A percentile compares a stretch with the other conserved stretches of the same genome.
Evolutionary conservation across 2,888 invertebrate genomes (phyloP).

Genomic region (Conus canariensis): DNA sequence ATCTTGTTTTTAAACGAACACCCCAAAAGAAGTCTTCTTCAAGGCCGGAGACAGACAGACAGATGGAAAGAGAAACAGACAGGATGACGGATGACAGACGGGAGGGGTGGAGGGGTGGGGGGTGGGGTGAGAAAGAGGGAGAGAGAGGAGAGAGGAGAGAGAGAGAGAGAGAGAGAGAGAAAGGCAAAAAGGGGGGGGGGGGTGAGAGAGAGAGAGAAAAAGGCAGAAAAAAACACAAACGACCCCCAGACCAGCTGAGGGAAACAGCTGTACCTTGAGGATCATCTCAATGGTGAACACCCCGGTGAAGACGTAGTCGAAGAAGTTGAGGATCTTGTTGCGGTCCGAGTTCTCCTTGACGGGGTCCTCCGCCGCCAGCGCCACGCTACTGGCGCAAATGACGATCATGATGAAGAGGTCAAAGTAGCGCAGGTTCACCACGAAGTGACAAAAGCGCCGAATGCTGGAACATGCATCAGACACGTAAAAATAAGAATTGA

Average conservation of each 20-base stretch:
- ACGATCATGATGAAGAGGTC: constrained; percentile 99
- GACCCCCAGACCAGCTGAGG: background rate
- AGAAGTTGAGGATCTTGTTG: constrained; percentile 95
- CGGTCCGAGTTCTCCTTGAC: constrained; percentile 92
- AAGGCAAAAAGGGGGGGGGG: no score
- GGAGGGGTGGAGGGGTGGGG: no score
- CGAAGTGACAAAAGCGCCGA: constrained; percentile 98
- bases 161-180: no score
- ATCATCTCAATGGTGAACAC: constrained; percentile 99
- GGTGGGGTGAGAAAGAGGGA: no score
- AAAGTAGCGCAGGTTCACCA: constrained; percentile 99
- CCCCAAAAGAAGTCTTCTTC: no score
- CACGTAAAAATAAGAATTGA: background rate
- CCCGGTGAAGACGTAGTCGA: constrained; percentile 99
- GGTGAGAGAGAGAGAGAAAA: no score
- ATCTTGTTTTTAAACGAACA: no score
- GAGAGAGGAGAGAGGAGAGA: no score
- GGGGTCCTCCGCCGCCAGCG: constrained; percentile 99
- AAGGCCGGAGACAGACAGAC: no score
- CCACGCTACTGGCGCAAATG: constrained; percentile 98
- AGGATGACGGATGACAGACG: no score
- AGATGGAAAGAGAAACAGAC: no score
- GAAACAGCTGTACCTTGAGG: constrained; percentile 83
- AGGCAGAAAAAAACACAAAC: background rate
- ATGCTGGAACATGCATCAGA: constrained; percentile 84